Percentiles rank a stretch among this genome's conserved stretches.
phyloP scores from a whole-genome alignment of 2,888 invertebrate genomes.

The Polia nebulosa region DNA sequence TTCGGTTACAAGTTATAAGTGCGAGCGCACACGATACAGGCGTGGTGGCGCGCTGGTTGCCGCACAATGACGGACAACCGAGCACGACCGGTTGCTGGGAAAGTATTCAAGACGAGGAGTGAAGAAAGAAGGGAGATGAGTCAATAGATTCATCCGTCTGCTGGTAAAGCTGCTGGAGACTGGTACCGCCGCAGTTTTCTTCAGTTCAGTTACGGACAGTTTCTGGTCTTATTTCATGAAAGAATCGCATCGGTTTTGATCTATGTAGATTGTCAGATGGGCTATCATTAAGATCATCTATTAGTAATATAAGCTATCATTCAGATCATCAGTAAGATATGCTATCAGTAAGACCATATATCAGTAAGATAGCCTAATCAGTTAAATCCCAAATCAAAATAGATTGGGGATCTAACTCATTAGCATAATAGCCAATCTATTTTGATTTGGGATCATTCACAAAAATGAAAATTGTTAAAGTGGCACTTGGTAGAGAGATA shows the following conservation, averaged over 20 bases:
- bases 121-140: conserved; percentile 25
- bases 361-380: too few relatives aligned
- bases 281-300: neutral
- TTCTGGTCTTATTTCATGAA: neutral
- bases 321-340: too few relatives aligned
- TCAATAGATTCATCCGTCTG: neutral
- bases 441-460: neutral
- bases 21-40: conserved; percentile 6
- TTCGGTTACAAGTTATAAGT: neutral
- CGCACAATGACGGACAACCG: conserved; percentile 51
- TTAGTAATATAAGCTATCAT: neutral
- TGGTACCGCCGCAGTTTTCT: neutral
- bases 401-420: too few relatives aligned
- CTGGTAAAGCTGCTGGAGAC: neutral
- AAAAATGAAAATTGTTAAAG: neutral
- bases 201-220: neutral
- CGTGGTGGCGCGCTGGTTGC: conserved; percentile 31
- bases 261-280: neutral
- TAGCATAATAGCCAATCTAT: neutral
- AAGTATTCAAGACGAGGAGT: conserved; percentile 43
- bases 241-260: neutral
- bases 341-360: neutral
- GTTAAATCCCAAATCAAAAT: too few relatives aligned
- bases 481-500: too few relatives aligned
- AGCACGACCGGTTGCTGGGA: conserved; percentile 54